A percentile compares a stretch with the other conserved stretches of the same genome.
Evolutionary conservation across 1,140 invertebrate genomes (phyloP).

Genomic region (Periplaneta americana): DNA sequence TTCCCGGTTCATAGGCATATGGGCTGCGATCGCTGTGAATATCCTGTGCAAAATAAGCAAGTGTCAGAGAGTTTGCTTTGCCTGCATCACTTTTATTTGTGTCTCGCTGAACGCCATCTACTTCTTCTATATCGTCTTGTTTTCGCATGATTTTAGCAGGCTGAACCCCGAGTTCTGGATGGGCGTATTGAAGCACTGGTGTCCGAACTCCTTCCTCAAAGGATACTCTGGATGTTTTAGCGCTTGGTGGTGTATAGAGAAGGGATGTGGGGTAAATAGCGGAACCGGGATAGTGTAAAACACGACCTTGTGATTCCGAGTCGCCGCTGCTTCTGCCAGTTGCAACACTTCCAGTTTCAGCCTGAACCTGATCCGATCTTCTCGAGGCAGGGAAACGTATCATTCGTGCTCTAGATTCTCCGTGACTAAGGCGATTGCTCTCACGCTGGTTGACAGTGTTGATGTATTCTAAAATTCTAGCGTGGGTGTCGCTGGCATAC

Average conservation of each 20-base stretch:
- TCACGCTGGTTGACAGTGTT: constrained; percentile 8
- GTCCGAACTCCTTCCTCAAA: constrained; percentile 62
- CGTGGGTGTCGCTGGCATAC: background rate
- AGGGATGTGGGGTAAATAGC: constrained; percentile 55
- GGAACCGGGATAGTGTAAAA: constrained; percentile 58
- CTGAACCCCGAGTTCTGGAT: constrained; percentile 69
- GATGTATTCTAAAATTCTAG: constrained; percentile 1
- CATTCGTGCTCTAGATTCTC: background rate
- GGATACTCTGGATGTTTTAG: constrained; percentile 39
- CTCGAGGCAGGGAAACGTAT: background rate
- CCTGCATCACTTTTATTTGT: background rate
- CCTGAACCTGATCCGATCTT: background rate
- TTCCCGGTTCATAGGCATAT: constrained; percentile 24
- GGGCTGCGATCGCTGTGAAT: constrained; percentile 37
- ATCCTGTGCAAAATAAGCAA: constrained; percentile 30
- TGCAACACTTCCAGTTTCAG: background rate
- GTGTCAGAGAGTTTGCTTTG: background rate
- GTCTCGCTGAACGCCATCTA: background rate
- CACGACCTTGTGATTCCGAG: constrained; percentile 33
- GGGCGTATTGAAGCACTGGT: constrained; percentile 69
- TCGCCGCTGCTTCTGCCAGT: too few species aligned
- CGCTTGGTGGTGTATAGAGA: constrained; percentile 46
- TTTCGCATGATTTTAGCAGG: constrained; percentile 42
- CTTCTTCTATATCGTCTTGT: background rate
- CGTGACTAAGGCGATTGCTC: background rate